These are phyloP conservation scores for Rhinella marina DNA, from an alignment of 2,797 vertebrate species.

Conservation along the genomic window DNA sequence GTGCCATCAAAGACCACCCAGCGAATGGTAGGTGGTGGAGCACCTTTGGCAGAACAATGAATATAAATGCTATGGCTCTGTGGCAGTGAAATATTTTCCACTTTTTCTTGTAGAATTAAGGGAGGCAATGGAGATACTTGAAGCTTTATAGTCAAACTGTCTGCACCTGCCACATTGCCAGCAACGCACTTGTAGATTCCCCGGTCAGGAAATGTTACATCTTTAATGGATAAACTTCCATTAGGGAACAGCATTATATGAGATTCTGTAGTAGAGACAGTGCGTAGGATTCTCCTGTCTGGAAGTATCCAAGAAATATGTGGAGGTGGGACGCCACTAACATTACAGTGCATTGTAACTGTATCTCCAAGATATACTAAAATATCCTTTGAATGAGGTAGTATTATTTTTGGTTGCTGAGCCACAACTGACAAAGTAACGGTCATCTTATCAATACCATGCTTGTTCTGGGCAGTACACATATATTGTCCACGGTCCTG, in stretches of 20 bases:
- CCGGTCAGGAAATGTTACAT: conserved; percentile 76
- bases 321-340: conserved; percentile 79
- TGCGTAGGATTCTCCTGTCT: conserved; percentile 76
- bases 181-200: conserved; percentile 88
- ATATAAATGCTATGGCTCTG: conserved; percentile 78
- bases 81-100: conserved; percentile 78
- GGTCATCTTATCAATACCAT: conserved; percentile 78
- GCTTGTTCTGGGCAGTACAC: conserved; percentile 84
- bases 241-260: conserved; percentile 77
- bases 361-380: conserved; percentile 79
- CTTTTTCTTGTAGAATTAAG: conserved; percentile 78
- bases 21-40: conserved; percentile 77
- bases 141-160: conserved; percentile 82
- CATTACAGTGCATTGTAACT: conserved; percentile 81
- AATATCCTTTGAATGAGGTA: conserved; percentile 79
- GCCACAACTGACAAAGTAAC: conserved; percentile 77
- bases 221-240: conserved; percentile 81
- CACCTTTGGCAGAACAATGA: conserved; percentile 84
- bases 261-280: conserved; percentile 64
- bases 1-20: conserved; percentile 84
- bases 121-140: conserved; percentile 81
- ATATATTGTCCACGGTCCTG: conserved; percentile 86
- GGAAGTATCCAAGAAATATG: conserved; percentile 89
- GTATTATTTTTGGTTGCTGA: conserved; percentile 77
- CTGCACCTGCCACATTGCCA: conserved; percentile 82